Conservation (phyloP, 2,797 vertebrate genomes). For the Tangara arthus region DNA sequence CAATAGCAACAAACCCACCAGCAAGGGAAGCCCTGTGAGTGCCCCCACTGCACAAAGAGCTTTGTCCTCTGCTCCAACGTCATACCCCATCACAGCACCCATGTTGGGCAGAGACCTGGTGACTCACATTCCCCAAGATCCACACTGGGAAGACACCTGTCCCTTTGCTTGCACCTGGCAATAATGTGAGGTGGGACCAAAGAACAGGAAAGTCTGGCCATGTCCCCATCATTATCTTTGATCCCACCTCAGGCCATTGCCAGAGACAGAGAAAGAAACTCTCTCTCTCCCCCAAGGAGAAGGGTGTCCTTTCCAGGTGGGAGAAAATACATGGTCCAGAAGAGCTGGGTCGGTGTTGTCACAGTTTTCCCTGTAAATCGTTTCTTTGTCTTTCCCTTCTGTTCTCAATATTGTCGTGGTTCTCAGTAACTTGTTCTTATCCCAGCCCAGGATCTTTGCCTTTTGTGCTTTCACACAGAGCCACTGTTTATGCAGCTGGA, state of each 20-base stretch:
- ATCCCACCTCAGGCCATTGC: neutral
- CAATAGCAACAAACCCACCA: neutral
- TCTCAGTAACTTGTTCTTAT: neutral
- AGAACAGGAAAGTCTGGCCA: neutral
- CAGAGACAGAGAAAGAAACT: neutral
- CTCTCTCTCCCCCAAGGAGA: too few relatives aligned
- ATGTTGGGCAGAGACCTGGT: neutral
- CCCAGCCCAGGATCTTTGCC: neutral
- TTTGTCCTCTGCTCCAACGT: neutral
- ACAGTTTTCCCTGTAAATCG: accelerated
- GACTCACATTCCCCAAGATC: too few relatives aligned
- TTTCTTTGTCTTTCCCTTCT: neutral
- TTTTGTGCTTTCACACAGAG: neutral
- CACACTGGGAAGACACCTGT: neutral
- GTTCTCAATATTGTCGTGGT: neutral
- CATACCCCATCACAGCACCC: neutral
- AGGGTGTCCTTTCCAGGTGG: neutral
- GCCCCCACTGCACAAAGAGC: neutral
- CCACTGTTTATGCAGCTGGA: neutral
- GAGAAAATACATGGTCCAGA: neutral
- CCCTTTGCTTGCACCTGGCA: neutral
- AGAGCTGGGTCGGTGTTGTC: accelerated
- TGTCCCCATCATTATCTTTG: accelerated
- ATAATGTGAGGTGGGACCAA: neutral
- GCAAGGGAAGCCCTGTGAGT: neutral